A percentile compares a stretch with the other conserved stretches of the same genome.
phyloP scores from a whole-genome alignment of 1,140 invertebrate genomes.

The Brachionus plicatilis region DNA sequence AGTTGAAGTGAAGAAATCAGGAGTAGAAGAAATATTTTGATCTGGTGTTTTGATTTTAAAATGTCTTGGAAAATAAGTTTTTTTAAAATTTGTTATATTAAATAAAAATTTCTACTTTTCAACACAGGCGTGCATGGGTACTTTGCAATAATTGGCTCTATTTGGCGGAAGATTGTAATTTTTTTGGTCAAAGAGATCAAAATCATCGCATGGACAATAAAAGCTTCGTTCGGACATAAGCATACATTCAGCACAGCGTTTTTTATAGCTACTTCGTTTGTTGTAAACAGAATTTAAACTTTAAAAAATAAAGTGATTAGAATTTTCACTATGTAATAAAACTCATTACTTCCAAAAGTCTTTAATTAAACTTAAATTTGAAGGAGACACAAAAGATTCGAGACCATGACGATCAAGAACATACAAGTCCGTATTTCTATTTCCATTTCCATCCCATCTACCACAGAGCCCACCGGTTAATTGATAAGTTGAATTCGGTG shows the following conservation, averaged over 20 bases:
- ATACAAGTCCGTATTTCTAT: background rate
- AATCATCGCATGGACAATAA: constrained; percentile 40
- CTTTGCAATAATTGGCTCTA: background rate
- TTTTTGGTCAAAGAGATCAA: background rate
- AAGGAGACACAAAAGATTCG: background rate
- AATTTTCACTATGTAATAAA: too few relatives aligned
- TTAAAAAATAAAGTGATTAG: background rate
- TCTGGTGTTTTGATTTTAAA: background rate
- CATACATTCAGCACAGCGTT: constrained; percentile 22
- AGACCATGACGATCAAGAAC: background rate
- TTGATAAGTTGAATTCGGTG: background rate
- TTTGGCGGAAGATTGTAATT: background rate
- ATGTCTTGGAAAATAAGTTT: background rate
- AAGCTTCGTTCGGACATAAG: background rate
- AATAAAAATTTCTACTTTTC: background rate
- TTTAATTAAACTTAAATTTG: background rate
- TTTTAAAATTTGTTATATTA: background rate
- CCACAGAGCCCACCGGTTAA: background rate
- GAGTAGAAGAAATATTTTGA: background rate
- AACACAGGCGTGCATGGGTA: background rate
- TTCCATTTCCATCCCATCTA: background rate
- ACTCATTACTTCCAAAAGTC: constrained; percentile 6
- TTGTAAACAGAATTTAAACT: background rate
- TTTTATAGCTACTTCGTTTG: background rate
- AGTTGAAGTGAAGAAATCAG: background rate